Conservation (phyloP, 1,140 invertebrate species). For the Dinothrombium tinctorium region DNA sequence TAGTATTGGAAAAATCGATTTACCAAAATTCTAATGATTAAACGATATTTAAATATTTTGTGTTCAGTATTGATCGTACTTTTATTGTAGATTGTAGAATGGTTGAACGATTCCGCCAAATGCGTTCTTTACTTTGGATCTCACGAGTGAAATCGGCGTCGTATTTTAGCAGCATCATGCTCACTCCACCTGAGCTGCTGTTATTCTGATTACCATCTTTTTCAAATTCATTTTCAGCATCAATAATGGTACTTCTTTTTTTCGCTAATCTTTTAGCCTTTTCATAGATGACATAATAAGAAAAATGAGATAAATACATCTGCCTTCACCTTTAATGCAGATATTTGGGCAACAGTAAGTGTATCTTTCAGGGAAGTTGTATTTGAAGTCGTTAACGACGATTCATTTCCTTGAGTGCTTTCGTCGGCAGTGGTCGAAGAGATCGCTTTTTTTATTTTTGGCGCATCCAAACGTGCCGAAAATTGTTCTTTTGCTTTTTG, state of each 20-base stretch:
- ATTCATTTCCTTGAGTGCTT: neutral
- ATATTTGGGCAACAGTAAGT: slow-evolving; percentile 8
- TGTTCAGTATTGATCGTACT: slow-evolving; percentile 25
- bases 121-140: slow-evolving; percentile 75
- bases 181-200: slow-evolving; percentile 20
- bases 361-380: slow-evolving; percentile 2
- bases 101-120: slow-evolving; percentile 82
- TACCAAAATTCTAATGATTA: slow-evolving; percentile 47
- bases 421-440: slow-evolving; percentile 53
- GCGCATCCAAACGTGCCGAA: slow-evolving; percentile 77
- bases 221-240: slow-evolving; percentile 35
- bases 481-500: slow-evolving; percentile 40
- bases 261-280: slow-evolving; percentile 84
- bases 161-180: slow-evolving; percentile 49
- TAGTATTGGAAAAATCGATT: slow-evolving; percentile 77
- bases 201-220: slow-evolving; percentile 37
- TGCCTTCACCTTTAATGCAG: slow-evolving; percentile 5
- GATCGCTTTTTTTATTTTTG: slow-evolving; percentile 43
- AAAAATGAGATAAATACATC: neutral
- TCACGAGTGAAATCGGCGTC: slow-evolving; percentile 88
- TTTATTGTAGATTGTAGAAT: slow-evolving; percentile 86
- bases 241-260: slow-evolving; percentile 76
- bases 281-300: neutral
- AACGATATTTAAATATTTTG: no score
- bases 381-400: neutral